These are phyloP conservation scores for Pardalotus punctatus DNA, from an alignment of 2,113 vertebrate genomes.

Conservation along the genomic window DNA sequence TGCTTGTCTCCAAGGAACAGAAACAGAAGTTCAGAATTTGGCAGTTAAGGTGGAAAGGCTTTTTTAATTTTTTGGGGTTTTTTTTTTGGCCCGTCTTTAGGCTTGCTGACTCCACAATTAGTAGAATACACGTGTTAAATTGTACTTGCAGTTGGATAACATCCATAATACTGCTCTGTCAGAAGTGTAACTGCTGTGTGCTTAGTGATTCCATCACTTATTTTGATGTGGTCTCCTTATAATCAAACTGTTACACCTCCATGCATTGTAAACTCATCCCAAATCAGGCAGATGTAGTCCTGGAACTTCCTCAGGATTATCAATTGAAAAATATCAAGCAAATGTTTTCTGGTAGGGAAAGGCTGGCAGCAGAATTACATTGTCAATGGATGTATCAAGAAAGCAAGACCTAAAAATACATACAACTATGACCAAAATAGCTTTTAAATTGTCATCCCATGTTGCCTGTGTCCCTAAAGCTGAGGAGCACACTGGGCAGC, in stretches of 20 bases:
- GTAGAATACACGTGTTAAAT: background rate
- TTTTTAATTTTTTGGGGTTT: background rate
- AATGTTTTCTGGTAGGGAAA: background rate
- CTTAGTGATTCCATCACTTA: background rate
- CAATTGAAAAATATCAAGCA: background rate
- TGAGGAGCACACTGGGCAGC: background rate
- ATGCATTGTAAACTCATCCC: background rate
- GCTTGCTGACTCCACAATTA: background rate
- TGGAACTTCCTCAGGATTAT: background rate
- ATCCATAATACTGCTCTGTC: background rate
- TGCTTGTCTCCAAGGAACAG: slow-evolving; percentile 39
- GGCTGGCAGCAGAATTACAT: background rate
- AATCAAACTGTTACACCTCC: background rate
- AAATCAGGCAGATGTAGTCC: background rate
- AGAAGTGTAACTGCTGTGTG: background rate
- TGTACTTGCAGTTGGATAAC: background rate
- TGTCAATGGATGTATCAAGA: background rate
- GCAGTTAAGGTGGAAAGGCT: background rate
- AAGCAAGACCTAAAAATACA: background rate
- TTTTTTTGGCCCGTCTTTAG: slow-evolving; percentile 3
- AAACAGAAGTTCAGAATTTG: slow-evolving; percentile 15
- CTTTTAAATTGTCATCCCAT: background rate
- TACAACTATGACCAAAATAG: background rate
- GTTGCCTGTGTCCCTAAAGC: background rate
- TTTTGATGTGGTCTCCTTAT: background rate